Conservation (phyloP, 2,888 invertebrate species). For the Hydrotaea cyrtoneurina region DNA sequence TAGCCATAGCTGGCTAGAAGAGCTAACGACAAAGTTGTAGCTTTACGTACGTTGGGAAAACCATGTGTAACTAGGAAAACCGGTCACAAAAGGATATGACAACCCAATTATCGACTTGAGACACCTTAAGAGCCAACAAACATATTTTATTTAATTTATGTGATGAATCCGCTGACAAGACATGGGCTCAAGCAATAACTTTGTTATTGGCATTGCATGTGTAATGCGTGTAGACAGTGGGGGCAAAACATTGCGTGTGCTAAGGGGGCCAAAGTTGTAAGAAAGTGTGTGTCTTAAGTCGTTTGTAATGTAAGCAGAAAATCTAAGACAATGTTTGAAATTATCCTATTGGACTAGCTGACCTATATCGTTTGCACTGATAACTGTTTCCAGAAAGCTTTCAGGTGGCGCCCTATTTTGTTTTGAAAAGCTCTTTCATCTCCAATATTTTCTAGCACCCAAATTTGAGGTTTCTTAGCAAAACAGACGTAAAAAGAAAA, state of each 20-base stretch:
- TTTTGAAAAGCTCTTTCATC: no score
- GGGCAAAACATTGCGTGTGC: not conserved
- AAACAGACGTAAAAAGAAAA: no score
- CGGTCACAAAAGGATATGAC: slow-evolving; percentile 33
- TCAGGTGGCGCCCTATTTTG: no score
- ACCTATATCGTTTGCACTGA: no score
- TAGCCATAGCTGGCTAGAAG: not conserved
- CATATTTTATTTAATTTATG: slow-evolving; percentile 34
- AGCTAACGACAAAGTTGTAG: slow-evolving; percentile 31
- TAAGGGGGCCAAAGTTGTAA: no score
- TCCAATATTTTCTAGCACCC: no score
- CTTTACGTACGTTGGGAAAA: not conserved
- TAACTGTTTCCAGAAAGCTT: no score
- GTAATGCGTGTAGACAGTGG: not conserved
- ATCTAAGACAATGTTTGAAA: no score
- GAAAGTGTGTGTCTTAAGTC: not conserved
- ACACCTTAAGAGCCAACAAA: slow-evolving; percentile 3
- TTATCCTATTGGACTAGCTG: no score
- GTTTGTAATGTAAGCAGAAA: not conserved
- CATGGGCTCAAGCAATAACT: not conserved
- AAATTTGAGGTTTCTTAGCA: no score
- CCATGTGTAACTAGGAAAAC: slow-evolving; percentile 9
- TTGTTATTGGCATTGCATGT: not conserved
- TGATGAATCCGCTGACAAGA: not conserved
- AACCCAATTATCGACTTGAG: slow-evolving; percentile 10